A percentile compares a stretch with the other conserved stretches of the same genome.
These are phyloP conservation scores for Sciurus carolinensis DNA, from an alignment of 2,797 vertebrate genomes.

Conservation along the genomic window DNA sequence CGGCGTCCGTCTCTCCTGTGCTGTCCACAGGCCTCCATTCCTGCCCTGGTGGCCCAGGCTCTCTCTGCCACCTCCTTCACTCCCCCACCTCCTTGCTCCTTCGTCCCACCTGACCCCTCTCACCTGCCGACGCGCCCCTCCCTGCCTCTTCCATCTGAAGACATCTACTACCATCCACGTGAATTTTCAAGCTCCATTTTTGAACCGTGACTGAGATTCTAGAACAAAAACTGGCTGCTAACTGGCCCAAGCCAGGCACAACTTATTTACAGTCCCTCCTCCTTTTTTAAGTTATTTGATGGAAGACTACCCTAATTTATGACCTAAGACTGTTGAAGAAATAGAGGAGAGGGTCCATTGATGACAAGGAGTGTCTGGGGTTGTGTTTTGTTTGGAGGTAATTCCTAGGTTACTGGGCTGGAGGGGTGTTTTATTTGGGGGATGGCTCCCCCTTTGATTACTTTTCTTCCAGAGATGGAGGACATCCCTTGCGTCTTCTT, in stretches of 20 bases:
- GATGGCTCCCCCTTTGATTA: constrained; percentile 1
- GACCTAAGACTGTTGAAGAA: constrained; percentile 89
- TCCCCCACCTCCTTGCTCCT: constrained; percentile 23
- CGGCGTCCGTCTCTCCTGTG: constrained; percentile 77
- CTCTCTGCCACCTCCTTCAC: constrained; percentile 13
- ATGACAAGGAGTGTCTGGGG: constrained; percentile 72
- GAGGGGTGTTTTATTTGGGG: constrained; percentile 58
- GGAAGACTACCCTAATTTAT: constrained; percentile 92
- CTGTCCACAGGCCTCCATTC: constrained; percentile 84
- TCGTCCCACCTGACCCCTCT: background rate
- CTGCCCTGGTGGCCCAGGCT: constrained; percentile 74
- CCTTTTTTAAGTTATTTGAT: constrained; percentile 92
- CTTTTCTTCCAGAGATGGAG: constrained; percentile 81
- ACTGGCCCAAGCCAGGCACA: constrained; percentile 91
- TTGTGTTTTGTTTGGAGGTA: constrained; percentile 78
- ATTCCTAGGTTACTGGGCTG: constrained; percentile 80
- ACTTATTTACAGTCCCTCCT: constrained; percentile 88
- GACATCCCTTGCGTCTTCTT: constrained; percentile 81
- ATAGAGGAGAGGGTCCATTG: constrained; percentile 81
- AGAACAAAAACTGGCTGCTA: constrained; percentile 93
- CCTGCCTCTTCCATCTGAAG: constrained; percentile 90
- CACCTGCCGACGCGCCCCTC: constrained; percentile 33
- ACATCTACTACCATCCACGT: constrained; percentile 85
- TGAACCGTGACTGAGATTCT: constrained; percentile 86
- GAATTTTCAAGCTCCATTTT: constrained; percentile 88